Conservation (phyloP, 92 coral and sea anemone genomes). For the Siderastrea radians region DNA sequence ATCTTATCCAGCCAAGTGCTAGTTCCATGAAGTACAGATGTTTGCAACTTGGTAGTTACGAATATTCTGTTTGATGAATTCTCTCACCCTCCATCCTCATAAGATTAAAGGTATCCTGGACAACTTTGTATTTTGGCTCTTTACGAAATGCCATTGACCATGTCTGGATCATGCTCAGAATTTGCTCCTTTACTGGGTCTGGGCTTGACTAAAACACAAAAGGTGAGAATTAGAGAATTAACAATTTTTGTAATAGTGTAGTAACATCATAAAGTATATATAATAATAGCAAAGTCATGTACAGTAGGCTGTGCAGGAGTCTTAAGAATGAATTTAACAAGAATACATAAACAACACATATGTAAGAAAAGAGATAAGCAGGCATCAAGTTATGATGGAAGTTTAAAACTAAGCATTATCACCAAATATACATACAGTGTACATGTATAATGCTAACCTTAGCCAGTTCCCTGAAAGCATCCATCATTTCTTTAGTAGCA, state of each 20-base stretch:
- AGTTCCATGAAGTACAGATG: not conserved
- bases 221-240: not conserved
- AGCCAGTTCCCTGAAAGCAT: constrained; percentile 81
- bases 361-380: too few relatives aligned
- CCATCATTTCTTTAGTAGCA: constrained; percentile 90
- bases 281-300: too few relatives aligned
- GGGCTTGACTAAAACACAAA: constrained; percentile 58
- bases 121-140: constrained; percentile 93
- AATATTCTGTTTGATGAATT: not conserved
- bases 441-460: constrained; percentile 58
- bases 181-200: constrained; percentile 89
- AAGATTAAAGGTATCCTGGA: constrained; percentile 94
- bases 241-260: too few relatives aligned
- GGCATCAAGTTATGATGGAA: too few relatives aligned
- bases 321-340: too few relatives aligned
- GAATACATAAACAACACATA: too few relatives aligned
- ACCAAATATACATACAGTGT: too few relatives aligned
- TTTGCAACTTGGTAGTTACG: not conserved
- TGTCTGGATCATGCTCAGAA: constrained; percentile 86
- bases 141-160: constrained; percentile 97
- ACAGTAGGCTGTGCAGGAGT: too few relatives aligned
- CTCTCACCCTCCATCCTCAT: constrained; percentile 97
- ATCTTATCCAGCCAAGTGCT: not conserved
- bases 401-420: too few relatives aligned
- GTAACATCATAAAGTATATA: too few relatives aligned